Base-by-base conservation (phyloP, 2,888 invertebrate species). In the Pharmacophagus antenor region DNA sequence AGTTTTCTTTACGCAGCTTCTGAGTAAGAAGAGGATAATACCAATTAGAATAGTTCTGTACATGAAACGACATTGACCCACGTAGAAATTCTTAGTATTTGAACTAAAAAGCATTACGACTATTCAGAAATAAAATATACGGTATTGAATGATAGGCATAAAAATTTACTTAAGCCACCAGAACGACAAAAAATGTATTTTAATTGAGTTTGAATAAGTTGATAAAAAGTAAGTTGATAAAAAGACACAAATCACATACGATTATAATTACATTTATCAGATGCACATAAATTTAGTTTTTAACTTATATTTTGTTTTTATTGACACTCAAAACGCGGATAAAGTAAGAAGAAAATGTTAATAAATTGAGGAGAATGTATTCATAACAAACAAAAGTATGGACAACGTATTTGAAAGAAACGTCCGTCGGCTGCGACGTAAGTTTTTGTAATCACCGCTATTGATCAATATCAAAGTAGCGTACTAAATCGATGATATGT, bases 1-100 rank as follows among this genome's bases (percentile, higher is more conserved):
- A 67, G 68, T 71, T 81, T 80, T 84, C 74, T 80, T 79, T 72
- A 77, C 79, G 76, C 72, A 71, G 85, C 88, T 86, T 77, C 87
- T 83, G 86, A 80, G 82, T 77, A 72, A 79, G 77, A 75, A 75
- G 72, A 57, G 65, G 63, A 63, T 62, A 67, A 69, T 70, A 72
- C n/a, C n/a, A 71, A 72, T 80, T 79, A 77, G 76, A 78, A 71
- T 77, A 73, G 70, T 62, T 67, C 68, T 67, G 74, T 75, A 77
- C 73, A 77, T 80, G 72, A 72, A 76, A 70, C 67, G 67, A 57
- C 55, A 62, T 60, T 65, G 62, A 61, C 65, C 69, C 67, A 73
- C 70, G 67, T 65, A 62, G 53, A 65, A 62, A 68, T 69, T 68
- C 65, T 68, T 65, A 27, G 55, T 42, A 67, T 63, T 66, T 21